Evolutionary conservation across 1,140 invertebrate genomes (phyloP), one percentile per base, ranked within the genome.

Genomic region (Platyscapa corneri): DNA sequence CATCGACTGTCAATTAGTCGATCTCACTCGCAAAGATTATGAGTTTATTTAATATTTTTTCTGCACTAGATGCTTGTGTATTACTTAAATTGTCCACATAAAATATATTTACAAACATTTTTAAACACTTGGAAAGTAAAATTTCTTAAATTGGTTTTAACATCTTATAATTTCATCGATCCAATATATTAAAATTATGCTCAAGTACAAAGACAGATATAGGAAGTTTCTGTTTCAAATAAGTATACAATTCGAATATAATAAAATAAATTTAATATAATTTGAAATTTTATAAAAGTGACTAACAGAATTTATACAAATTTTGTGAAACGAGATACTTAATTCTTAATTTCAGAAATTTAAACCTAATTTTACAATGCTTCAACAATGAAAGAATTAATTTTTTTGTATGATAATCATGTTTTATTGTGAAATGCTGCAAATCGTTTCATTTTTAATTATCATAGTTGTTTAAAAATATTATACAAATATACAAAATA

Each of bases 1-100:
- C 23, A 78, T 84, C 64, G 88, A 88, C 87, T 86, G 88, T 82
- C 87, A 60, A 46, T 83, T 86, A 86, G 83, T 88, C 79, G 86
- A 81, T 82, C 72, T 80, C 65, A 89, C 49, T 85, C 82, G 76
- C 88, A 87, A 88, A 89, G 80, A 90, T n/a, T 42, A 42, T 74
- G 65, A 67, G 34, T 46, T 72, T 85, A 53, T 79, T 74, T 60
- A 30, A 56, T 80, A n/a, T 85, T 84, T 64, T 75, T 75, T 65
- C 27, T 46, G 46, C 30, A 77, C 74, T 83, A 42, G 18, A 42
- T 49, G 64, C 14, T 82, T 32, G 20, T 46, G 49, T 32, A 7
- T 65, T 53, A 83, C 56, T 70, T 70, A 84, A 85, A 82, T 85
- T 79, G 49, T 70, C 67, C 74, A 80, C 77, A 85, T 79, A n/a